These are phyloP conservation scores for Drosophila kuntzei DNA, from an alignment of 2,888 invertebrate genomes.

Conservation along the genomic window DNA sequence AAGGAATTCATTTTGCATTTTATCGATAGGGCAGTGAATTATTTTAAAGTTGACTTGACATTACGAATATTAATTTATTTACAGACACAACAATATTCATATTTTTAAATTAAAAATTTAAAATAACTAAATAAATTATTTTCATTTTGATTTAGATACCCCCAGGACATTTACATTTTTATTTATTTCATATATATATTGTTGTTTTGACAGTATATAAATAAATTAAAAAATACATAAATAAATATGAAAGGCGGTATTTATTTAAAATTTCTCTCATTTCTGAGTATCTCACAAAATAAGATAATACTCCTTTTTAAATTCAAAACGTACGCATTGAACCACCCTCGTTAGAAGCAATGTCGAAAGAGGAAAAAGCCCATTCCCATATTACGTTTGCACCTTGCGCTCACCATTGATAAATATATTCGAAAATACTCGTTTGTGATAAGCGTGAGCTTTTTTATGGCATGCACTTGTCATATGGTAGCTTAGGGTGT, in stretches of 20 bases:
- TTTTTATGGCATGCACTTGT: constrained; percentile 10
- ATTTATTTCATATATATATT: too few species aligned
- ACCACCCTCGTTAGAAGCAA: constrained; percentile 34
- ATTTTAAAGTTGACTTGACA: neutral
- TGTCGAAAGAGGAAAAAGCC: neutral
- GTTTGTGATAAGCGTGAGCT: constrained; percentile 34
- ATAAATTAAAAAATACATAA: too few species aligned
- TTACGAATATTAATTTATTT: neutral
- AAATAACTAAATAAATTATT: too few species aligned
- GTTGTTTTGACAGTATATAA: too few species aligned
- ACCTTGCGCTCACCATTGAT: constrained; percentile 46
- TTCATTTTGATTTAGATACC: too few species aligned
- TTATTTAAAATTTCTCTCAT: too few species aligned
- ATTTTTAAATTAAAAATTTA: too few species aligned
- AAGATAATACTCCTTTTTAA: too few species aligned
- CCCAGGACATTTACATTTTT: too few species aligned
- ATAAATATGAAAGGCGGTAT: too few species aligned
- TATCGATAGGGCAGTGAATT: neutral
- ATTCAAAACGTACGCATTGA: neutral
- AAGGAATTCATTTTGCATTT: neutral
- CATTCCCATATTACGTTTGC: constrained; percentile 23
- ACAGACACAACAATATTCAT: too few species aligned
- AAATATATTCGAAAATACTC: constrained; percentile 32
- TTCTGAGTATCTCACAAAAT: too few species aligned
- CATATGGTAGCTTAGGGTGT: constrained; percentile 19